A percentile compares a stretch with the other conserved stretches of the same genome.
Evolutionary conservation across 2,888 invertebrate genomes (phyloP).

Genomic region (Lepidocyrtoides sp.): DNA sequence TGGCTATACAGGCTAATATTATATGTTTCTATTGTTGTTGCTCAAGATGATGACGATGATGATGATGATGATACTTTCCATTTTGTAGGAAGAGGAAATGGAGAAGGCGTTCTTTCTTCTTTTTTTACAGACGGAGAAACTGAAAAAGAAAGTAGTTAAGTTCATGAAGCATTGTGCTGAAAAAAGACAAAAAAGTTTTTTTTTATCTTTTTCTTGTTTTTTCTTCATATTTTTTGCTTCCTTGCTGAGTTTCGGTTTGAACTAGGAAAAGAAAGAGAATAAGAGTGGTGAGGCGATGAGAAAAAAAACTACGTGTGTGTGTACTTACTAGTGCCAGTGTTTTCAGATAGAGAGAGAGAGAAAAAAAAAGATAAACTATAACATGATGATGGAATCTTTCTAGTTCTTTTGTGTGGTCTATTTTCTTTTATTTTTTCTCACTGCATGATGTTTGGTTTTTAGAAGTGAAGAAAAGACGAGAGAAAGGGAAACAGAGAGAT

Average conservation of each 20-base stretch:
- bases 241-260: background rate
- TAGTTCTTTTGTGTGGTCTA: background rate
- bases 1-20: background rate
- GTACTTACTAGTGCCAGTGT: background rate
- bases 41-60: background rate
- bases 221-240: background rate
- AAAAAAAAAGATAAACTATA: background rate
- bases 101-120: conserved; percentile 55
- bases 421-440: background rate
- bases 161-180: conserved; percentile 13
- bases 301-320: background rate
- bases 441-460: background rate
- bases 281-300: background rate
- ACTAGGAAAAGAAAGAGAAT: background rate
- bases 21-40: background rate
- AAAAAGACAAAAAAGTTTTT: background rate
- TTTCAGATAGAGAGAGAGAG: background rate
- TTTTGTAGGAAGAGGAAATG: conserved; percentile 24
- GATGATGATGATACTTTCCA: background rate
- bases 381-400: background rate
- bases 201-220: background rate
- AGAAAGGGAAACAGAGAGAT: background rate
- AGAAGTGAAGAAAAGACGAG: background rate
- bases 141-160: conserved; percentile 3
- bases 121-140: no score